These are phyloP conservation scores for Phrynosoma blainvillii DNA, from an alignment of 2,113 vertebrate species.

Conservation along the genomic window DNA sequence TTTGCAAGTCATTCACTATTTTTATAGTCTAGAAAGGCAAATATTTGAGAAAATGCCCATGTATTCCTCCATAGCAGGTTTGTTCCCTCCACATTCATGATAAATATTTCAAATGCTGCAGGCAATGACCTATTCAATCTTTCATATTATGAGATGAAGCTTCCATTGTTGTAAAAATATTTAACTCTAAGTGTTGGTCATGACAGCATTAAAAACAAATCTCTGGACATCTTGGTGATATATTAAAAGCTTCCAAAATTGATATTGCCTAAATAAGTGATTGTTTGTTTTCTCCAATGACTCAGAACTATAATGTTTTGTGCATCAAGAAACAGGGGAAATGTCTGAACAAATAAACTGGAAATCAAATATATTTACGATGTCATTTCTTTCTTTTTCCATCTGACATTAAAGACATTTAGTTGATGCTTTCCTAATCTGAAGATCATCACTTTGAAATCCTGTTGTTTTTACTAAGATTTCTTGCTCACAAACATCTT, in stretches of 20 bases:
- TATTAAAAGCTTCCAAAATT: slow-evolving; percentile 63
- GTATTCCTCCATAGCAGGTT: rapidly evolving
- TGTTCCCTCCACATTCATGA: background rate
- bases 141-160: slow-evolving; percentile 45
- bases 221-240: slow-evolving; percentile 35
- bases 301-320: slow-evolving; percentile 33
- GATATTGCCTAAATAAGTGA: slow-evolving; percentile 48
- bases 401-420: background rate
- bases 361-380: background rate
- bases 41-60: background rate
- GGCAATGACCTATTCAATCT: slow-evolving; percentile 26
- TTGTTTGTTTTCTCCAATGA: slow-evolving; percentile 37
- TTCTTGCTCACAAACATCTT: background rate
- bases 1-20: background rate
- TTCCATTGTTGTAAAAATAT: slow-evolving; percentile 53
- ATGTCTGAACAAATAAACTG: background rate
- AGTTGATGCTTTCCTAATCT: background rate
- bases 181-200: slow-evolving; percentile 35
- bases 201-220: slow-evolving; percentile 31
- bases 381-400: background rate
- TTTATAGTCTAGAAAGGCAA: background rate
- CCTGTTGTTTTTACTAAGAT: background rate
- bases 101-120: background rate
- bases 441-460: background rate
- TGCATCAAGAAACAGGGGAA: slow-evolving; percentile 32